Base-by-base conservation (phyloP, 2,113 vertebrate genomes). In the Upupa epops region DNA sequence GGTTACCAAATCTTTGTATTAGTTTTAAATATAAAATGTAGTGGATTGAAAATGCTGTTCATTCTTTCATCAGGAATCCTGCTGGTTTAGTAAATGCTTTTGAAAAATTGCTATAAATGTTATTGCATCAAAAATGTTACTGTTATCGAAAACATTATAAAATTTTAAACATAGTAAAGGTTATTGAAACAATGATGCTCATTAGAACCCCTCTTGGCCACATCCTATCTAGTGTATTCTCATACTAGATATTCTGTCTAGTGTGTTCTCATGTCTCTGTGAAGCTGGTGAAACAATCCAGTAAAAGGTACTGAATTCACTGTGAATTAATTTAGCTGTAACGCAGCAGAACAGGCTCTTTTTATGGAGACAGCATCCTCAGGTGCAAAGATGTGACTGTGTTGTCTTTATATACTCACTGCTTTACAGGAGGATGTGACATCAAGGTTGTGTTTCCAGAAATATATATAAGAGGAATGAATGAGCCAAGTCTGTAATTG, bases 361-460 rank as follows among this genome's bases (percentile, higher is more conserved):
- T n/a, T 55, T 89, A 28, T 0, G 2, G 37, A 60, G n/a, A 52
- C 7, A 55, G 59, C 34, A 37, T 52, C 24, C 26, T 78, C 48
- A 75, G 42, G 28, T 54, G 40, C 46, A n/a, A 26, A 45, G 63
- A 54, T 66, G 73, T 78, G 61, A 74, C 9, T 34, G 8, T 40
- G 61, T 66, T 54, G 77, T 52, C 82, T 92, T 93, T 63, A 52
- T 49, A 25, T 11, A n/a, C 66, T 28, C 92, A 24, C 48, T 83
- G 66, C 68, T 74, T 89, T 58, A 74, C 83, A 90, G 90, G 63
- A 93, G 80, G 72, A 88, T 86, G 31, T 94, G 88, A 82, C 85
- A 74, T 78, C 9, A 13, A 66, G 29, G 85, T 60, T 75, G 32
- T 93, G 34, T 89, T 95, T 87, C 94, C 94, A 94, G 65, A 94